Conservation (phyloP, 2,113 vertebrate genomes). For the Pituophis catenifer region DNA sequence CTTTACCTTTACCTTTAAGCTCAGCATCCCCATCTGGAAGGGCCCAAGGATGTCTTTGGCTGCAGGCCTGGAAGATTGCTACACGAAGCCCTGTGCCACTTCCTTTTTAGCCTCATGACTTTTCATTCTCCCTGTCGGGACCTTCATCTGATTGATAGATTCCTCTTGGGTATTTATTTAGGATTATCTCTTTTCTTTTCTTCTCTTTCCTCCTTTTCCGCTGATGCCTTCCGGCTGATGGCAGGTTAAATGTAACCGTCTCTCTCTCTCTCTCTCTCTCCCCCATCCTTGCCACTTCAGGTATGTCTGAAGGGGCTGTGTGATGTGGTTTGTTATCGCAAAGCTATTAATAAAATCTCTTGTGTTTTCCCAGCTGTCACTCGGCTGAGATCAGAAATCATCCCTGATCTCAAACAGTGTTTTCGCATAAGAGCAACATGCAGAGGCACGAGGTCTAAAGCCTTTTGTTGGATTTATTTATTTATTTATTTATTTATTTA, state of each 20-base stretch:
- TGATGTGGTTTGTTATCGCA: neutral
- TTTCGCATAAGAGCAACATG: neutral
- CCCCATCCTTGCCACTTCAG: neutral
- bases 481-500: too few relatives aligned
- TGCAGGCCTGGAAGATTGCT: neutral
- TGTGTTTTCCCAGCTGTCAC: conserved; percentile 6
- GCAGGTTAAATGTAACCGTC: neutral
- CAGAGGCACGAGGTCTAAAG: neutral
- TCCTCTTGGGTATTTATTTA: conserved; percentile 10
- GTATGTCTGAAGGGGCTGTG: neutral
- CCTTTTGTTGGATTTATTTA: neutral
- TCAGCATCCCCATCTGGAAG: neutral
- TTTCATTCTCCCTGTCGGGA: neutral
- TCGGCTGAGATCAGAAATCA: neutral
- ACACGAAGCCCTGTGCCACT: neutral
- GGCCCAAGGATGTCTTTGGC: neutral
- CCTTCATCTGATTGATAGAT: neutral
- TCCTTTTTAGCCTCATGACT: neutral
- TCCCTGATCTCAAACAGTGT: neutral
- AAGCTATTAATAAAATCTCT: conserved; percentile 9
- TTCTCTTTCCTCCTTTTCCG: neutral
- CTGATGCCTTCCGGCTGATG: conserved; percentile 2
- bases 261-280: neutral
- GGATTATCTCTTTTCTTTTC: neutral
- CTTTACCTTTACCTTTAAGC: neutral